phyloP scores from a whole-genome alignment of 2,797 vertebrate genomes.

The Emys orbicularis region DNA sequence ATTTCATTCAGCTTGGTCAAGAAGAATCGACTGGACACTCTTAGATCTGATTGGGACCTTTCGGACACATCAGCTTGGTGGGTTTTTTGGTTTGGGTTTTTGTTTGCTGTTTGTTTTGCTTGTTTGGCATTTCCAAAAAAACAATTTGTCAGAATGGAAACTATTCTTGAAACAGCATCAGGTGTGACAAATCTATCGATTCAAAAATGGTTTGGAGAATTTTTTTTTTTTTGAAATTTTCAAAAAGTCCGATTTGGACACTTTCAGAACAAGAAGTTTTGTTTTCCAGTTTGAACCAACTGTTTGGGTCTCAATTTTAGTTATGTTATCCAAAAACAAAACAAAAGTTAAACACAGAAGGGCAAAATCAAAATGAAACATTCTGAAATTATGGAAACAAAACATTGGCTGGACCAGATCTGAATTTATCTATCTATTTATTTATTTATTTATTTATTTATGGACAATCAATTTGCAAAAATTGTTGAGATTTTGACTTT shows the following conservation, averaged over 20 bases:
- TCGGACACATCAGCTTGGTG: too few relatives aligned
- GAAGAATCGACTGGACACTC: background rate
- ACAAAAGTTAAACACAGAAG: background rate
- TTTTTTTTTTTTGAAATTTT: background rate
- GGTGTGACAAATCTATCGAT: background rate
- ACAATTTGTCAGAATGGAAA: background rate
- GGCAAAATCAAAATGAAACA: background rate
- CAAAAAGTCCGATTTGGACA: background rate
- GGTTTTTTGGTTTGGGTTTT: too few relatives aligned
- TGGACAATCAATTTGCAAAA: background rate
- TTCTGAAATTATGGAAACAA: background rate
- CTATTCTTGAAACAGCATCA: background rate
- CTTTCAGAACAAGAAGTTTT: background rate
- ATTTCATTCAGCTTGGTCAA: background rate
- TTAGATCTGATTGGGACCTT: background rate
- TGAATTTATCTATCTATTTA: background rate
- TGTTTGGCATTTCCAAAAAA: too few relatives aligned
- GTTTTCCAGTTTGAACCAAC: background rate
- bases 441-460: background rate
- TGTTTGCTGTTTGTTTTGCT: too few relatives aligned
- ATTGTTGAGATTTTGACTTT: too few relatives aligned
- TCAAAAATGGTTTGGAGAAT: background rate
- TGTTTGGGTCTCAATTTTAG: background rate
- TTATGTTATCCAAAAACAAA: background rate
- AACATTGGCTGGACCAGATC: background rate